Evolutionary conservation across 2,888 invertebrate genomes (phyloP), one percentile per base, ranked within the genome.

Genomic region (Ditula angustiorana): DNA sequence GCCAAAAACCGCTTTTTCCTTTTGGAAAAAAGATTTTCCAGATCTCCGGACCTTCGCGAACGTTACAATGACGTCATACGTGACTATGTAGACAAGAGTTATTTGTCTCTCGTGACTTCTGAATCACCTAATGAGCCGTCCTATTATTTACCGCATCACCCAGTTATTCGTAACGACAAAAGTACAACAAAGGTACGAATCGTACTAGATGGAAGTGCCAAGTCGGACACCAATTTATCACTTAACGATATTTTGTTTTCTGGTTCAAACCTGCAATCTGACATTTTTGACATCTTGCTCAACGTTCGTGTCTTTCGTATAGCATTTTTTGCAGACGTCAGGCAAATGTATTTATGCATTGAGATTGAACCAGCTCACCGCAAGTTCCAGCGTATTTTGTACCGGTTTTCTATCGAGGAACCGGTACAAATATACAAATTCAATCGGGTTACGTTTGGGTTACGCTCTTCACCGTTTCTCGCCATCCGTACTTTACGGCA

Each of bases 291-390:
- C 7, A 71, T 72, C 33, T 57, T 72, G 30, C 44, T 72, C 21
- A 71, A 71, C 56, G 69, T 72, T 52, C 65, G 71, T 11, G 57
- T 68, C n/a, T 68, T 66, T 16, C 21, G 46, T 1, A 35, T 71
- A 16, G 70, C 71, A 2, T 46, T 71, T 24, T 62, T 65, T 4
- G 71, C 73, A 13, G 72, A 71, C 41, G 61, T 67, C 21, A 62
- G 68, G n/a, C 71, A 72, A 55, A 69, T 70, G 69, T 74, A 67
- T 46, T 24, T 71, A 26, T 53, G 59, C 24, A 70, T 71, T 37
- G 61, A 61, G 5, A 50, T 69, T 8, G 46, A 59, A 7, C 64
- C 66, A n/a, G 58, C 30, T 16, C 13, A 71, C 41, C 61, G 69
- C 35, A 52, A 61, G 8, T 71, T 61, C 41, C 67, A 66, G 47